Evolutionary conservation across 1,140 invertebrate genomes (phyloP).

Genomic region (Mizuhopecten yessoensis): DNA sequence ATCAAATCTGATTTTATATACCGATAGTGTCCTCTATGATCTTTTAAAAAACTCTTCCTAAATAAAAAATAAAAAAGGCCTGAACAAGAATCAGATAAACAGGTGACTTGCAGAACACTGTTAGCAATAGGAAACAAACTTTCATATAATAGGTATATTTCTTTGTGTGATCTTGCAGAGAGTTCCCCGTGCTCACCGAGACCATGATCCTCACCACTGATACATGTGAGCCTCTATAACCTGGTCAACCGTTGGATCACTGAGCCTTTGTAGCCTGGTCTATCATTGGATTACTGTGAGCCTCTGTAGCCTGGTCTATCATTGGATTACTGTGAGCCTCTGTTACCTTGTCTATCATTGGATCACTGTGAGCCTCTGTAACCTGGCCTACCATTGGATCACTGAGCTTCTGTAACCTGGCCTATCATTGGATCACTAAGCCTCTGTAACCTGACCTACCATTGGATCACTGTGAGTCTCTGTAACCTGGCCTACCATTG

Average conservation of each 20-base stretch:
- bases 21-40: too few species aligned
- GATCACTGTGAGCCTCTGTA: neutral
- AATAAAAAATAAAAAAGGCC: too few species aligned
- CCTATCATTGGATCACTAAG: neutral
- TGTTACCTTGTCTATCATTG: neutral
- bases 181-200: neutral
- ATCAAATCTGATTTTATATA: too few species aligned
- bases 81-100: too few species aligned
- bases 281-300: neutral
- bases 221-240: neutral
- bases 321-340: neutral
- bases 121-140: too few species aligned
- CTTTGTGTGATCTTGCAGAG: neutral
- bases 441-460: neutral
- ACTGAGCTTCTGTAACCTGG: neutral
- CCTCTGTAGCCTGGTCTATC: neutral
- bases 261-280: neutral
- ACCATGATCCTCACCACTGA: neutral
- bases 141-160: too few species aligned
- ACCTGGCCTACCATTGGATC: neutral
- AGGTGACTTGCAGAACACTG: too few species aligned
- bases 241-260: neutral
- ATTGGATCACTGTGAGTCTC: neutral
- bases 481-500: constrained; percentile 7
- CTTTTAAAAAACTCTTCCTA: too few species aligned